phyloP scores from a whole-genome alignment of 2,113 vertebrate genomes.

The Rhinogobius similis region DNA sequence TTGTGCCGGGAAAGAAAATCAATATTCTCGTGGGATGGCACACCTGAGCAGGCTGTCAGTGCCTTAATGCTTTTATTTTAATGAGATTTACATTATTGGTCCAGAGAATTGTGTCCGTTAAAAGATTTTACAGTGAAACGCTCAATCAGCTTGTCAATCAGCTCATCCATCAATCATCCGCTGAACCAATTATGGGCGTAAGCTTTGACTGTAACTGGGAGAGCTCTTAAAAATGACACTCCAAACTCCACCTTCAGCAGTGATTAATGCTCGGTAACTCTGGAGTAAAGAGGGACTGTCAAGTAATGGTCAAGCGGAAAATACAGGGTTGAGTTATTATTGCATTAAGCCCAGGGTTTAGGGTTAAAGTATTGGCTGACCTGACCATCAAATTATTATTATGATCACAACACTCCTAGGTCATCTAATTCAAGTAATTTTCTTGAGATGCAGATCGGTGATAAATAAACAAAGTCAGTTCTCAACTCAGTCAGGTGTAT shows the following conservation, averaged over 20 bases:
- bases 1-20: conserved; percentile 49
- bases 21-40: conserved; percentile 35
- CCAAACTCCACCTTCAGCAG: neutral
- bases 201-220: neutral
- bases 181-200: conserved; percentile 1
- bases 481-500: too few relatives aligned
- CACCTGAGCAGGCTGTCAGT: conserved; percentile 24
- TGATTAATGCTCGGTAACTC: conserved; percentile 1
- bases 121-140: conserved; percentile 14
- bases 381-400: too few relatives aligned
- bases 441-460: too few relatives aligned
- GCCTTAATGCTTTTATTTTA: conserved; percentile 15
- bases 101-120: conserved; percentile 12
- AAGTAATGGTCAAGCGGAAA: neutral
- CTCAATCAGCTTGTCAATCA: neutral
- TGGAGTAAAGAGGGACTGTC: neutral
- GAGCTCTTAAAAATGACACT: conserved; percentile 4
- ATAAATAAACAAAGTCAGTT: too few relatives aligned
- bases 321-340: neutral
- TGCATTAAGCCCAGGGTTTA: too few relatives aligned
- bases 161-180: conserved; percentile 10
- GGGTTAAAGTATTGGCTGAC: too few relatives aligned
- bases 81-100: conserved; percentile 37
- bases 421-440: too few relatives aligned
- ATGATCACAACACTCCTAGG: too few relatives aligned